A percentile compares a stretch with the other conserved stretches of the same genome.
Conservation (phyloP, 2,888 invertebrate genomes). For the Eilema depressum region DNA sequence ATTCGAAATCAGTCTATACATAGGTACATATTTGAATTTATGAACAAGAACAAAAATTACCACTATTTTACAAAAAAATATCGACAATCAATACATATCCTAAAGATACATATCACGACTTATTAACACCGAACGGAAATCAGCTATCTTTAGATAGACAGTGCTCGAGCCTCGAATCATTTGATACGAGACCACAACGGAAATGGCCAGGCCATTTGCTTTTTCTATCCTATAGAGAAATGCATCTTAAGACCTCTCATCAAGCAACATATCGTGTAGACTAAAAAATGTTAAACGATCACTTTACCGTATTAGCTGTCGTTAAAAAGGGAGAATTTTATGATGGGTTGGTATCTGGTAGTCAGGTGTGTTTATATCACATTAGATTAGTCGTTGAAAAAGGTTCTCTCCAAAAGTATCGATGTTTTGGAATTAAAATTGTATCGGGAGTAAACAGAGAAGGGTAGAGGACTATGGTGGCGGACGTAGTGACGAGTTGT, state of each 20-base stretch:
- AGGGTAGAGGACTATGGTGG: too few relatives aligned
- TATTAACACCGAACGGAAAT: conserved; percentile 35
- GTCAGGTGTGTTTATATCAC: too few relatives aligned
- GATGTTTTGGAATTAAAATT: background rate
- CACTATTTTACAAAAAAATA: background rate
- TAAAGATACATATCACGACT: background rate
- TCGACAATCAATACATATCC: background rate
- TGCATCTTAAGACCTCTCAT: conserved; percentile 48
- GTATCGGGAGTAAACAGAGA: too few relatives aligned
- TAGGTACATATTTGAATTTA: too few relatives aligned
- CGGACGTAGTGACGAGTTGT: too few relatives aligned
- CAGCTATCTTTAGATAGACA: conserved; percentile 46
- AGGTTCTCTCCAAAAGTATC: too few relatives aligned
- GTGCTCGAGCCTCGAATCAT: conserved; percentile 47
- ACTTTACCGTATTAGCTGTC: conserved; percentile 45
- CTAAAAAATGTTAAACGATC: conserved; percentile 47
- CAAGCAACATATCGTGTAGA: conserved; percentile 37
- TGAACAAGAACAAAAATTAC: too few relatives aligned
- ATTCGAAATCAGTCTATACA: too few relatives aligned
- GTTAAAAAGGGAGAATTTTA: conserved; percentile 46
- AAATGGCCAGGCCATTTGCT: conserved; percentile 69
- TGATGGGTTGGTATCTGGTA: conserved; percentile 35
- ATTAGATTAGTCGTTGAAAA: too few relatives aligned
- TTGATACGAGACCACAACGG: conserved; percentile 69
- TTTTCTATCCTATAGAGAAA: conserved; percentile 64